Percentiles rank a stretch among this genome's conserved stretches.
These are phyloP conservation scores for Epistrophe grossulariae DNA, from an alignment of 2,888 invertebrate genomes.

Conservation along the genomic window DNA sequence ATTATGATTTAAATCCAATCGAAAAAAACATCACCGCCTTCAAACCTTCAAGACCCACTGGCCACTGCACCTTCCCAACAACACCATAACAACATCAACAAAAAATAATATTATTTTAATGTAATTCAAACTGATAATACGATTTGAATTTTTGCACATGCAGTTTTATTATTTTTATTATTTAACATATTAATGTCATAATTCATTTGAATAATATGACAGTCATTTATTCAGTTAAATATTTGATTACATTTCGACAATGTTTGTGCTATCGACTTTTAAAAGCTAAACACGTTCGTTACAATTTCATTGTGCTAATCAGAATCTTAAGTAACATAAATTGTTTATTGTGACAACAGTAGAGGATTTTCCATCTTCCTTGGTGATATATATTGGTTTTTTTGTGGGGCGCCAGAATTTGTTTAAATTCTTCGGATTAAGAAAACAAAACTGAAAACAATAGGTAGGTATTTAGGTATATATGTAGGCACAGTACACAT, in stretches of 20 bases:
- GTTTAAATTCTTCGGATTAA: too few species aligned
- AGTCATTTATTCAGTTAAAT: background rate
- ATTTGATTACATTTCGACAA: conserved; percentile 20
- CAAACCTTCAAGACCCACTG: conserved; percentile 3
- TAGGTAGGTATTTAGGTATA: too few species aligned
- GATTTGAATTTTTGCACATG: conserved; percentile 48
- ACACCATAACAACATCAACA: background rate
- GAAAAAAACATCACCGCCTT: background rate
- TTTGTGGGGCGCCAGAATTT: too few species aligned
- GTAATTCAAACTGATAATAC: conserved; percentile 47
- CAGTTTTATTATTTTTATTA: conserved; percentile 12
- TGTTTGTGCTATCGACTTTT: background rate
- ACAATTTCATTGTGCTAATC: conserved; percentile 5
- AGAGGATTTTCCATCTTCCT: background rate
- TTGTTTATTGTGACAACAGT: background rate
- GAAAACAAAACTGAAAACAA: too few species aligned
- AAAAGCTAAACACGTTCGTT: conserved; percentile 4
- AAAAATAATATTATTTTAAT: background rate
- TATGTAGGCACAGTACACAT: too few species aligned
- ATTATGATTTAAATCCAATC: background rate
- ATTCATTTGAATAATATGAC: conserved; percentile 46
- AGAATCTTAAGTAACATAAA: conserved; percentile 14
- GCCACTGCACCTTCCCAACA: background rate
- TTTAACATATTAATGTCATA: conserved; percentile 55
- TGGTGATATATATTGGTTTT: too few species aligned